These are phyloP conservation scores for Epinotia nisella DNA, from an alignment of 2,888 invertebrate species.

Conservation along the genomic window DNA sequence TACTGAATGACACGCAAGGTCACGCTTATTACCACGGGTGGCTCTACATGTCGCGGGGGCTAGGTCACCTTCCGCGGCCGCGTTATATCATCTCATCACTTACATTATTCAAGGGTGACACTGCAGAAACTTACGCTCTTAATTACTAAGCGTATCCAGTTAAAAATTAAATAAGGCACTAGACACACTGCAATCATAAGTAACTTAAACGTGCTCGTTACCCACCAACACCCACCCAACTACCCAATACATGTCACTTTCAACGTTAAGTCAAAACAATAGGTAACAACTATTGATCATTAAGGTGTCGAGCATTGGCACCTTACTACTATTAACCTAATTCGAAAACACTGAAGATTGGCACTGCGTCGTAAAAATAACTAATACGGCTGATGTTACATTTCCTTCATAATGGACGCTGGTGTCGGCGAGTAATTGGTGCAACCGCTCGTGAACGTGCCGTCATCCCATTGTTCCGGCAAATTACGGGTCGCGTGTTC, in stretches of 20 bases:
- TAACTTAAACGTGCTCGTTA: too few species aligned
- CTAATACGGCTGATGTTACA: background rate
- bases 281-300: too few species aligned
- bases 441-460: constrained; percentile 17
- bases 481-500: constrained; percentile 16
- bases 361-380: background rate
- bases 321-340: too few species aligned
- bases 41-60: background rate
- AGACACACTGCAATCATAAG: too few species aligned
- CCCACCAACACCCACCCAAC: too few species aligned
- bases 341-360: background rate
- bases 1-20: constrained; percentile 26
- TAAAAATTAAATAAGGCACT: background rate
- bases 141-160: background rate
- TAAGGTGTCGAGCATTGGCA: too few species aligned
- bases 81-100: background rate
- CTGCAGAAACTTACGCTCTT: background rate
- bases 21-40: constrained; percentile 16
- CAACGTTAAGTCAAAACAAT: too few species aligned
- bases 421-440: constrained; percentile 17
- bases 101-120: background rate
- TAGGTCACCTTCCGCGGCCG: constrained; percentile 17
- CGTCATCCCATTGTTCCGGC: constrained; percentile 41
- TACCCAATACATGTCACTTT: too few species aligned
- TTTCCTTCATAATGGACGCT: constrained; percentile 9